Evolutionary conservation across 2,888 invertebrate genomes (phyloP).

Genomic region (Meandrusa payeni): DNA sequence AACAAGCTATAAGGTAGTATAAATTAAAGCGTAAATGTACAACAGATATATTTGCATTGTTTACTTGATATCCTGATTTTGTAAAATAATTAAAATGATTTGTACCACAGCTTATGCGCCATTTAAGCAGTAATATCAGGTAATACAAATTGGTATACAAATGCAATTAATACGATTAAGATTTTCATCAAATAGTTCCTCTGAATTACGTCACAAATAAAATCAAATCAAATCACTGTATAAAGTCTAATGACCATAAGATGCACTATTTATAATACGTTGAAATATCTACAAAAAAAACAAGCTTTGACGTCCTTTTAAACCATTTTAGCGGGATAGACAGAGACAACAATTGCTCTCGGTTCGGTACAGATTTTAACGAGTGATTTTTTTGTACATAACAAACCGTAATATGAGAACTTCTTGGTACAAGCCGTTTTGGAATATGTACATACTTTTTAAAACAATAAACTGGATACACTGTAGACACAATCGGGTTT

Average conservation of each 20-base stretch:
- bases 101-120: slow-evolving; percentile 35
- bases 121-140: slow-evolving; percentile 39
- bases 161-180: slow-evolving; percentile 21
- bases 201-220: slow-evolving; percentile 13
- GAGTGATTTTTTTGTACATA: no score
- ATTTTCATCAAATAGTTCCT: slow-evolving; percentile 5
- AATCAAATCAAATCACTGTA: slow-evolving; percentile 9
- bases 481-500: slow-evolving; percentile 3
- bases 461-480: slow-evolving; percentile 11
- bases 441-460: no score
- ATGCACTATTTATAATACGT: no score
- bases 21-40: slow-evolving; percentile 30
- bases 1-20: slow-evolving; percentile 31
- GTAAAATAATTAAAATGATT: slow-evolving; percentile 28
- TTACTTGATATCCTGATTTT: slow-evolving; percentile 25
- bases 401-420: no score
- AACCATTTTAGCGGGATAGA: no score
- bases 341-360: no score
- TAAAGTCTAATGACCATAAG: no score
- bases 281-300: slow-evolving; percentile 15
- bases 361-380: no score
- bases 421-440: no score
- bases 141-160: slow-evolving; percentile 24
- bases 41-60: slow-evolving; percentile 39
- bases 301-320: no score